phyloP scores from a whole-genome alignment of 2,888 invertebrate species.

The Syrphus vitripennis region DNA sequence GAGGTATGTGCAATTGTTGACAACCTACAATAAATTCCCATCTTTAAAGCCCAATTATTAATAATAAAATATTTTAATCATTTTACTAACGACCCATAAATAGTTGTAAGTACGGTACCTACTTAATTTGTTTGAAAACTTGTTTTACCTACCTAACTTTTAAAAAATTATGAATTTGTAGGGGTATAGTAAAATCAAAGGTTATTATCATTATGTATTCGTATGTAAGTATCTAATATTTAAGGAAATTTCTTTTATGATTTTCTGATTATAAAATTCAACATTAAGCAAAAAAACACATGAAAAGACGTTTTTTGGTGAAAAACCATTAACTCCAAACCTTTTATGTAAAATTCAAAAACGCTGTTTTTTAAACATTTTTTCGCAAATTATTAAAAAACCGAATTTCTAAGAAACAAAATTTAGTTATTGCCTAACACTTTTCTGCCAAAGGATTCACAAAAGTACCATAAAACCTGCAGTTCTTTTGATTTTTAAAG shows the following conservation, averaged over 20 bases:
- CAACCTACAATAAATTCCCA: neutral
- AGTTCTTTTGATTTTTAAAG: conserved; percentile 29
- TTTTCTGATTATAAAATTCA: neutral
- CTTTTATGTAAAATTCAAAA: neutral
- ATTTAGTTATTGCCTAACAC: neutral
- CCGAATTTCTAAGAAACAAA: neutral
- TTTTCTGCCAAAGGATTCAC: neutral
- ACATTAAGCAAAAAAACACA: neutral
- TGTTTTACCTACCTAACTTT: neutral
- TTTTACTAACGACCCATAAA: conserved; percentile 3
- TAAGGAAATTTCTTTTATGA: neutral
- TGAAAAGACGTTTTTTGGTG: neutral
- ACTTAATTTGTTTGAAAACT: neutral
- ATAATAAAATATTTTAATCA: conserved; percentile 11
- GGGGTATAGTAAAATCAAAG: neutral
- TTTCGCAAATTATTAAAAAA: neutral
- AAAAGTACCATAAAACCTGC: neutral
- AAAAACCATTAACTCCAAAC: neutral
- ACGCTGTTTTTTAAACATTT: neutral
- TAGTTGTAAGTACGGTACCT: neutral
- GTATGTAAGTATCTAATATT: neutral
- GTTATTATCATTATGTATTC: neutral
- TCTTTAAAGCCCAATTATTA: neutral
- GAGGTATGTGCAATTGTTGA: neutral
- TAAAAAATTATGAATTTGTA: neutral